Evolutionary conservation across 2,888 invertebrate species (phyloP).

Genomic region (Sphecodes monilicornis): DNA sequence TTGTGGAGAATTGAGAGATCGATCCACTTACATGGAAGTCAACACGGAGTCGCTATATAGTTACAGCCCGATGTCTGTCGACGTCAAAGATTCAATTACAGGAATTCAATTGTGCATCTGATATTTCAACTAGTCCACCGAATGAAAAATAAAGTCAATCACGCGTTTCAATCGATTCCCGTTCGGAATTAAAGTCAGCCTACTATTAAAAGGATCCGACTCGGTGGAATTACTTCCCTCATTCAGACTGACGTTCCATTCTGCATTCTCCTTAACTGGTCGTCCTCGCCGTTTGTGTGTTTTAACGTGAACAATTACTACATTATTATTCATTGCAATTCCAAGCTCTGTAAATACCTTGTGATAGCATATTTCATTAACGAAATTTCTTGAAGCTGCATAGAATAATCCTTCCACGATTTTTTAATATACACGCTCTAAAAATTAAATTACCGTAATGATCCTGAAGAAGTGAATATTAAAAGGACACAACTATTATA

Average conservation of each 20-base stretch:
- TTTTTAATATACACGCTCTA: no score
- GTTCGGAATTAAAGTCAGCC: constrained; percentile 23
- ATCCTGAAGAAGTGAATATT: neutral
- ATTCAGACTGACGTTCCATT: neutral
- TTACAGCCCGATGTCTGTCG: neutral
- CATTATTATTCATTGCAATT: neutral
- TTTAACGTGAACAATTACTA: neutral
- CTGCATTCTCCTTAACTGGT: neutral
- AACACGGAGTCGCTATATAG: neutral
- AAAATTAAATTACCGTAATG: neutral
- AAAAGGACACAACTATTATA: no score
- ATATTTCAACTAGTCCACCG: constrained; percentile 39
- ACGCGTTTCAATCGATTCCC: constrained; percentile 16
- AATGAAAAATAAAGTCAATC: constrained; percentile 38
- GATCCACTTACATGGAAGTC: constrained; percentile 12
- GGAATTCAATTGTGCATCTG: constrained; percentile 45
- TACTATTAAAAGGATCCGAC: constrained; percentile 11
- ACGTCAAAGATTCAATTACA: constrained; percentile 33
- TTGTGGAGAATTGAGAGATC: constrained; percentile 9
- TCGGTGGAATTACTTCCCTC: neutral
- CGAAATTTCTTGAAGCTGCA: no score
- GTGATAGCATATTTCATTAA: no score
- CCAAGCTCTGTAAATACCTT: no score
- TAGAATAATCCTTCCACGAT: no score
- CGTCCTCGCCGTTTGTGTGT: no score